Evolutionary conservation across 2,888 invertebrate species (phyloP), one percentile per base, ranked within the genome.

Genomic region (Terebella lapidaria): DNA sequence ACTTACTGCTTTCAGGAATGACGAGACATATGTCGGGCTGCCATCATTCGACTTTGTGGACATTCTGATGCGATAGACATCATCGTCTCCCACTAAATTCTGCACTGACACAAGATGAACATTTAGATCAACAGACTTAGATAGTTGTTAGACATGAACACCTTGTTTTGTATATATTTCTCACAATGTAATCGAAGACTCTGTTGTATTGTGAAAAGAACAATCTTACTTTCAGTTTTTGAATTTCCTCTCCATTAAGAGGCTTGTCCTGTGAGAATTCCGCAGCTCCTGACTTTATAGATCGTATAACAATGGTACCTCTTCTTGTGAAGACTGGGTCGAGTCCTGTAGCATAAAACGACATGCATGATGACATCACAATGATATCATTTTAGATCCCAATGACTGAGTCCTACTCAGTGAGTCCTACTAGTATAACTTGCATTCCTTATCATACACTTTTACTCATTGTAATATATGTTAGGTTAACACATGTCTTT

Each of bases 1-100:
- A n/a, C 77, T 84, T 82, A 87, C 87, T 20, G 92, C 92, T 83
- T 89, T 91, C 25, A 89, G 85, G 62, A 90, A 90, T 15, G 92
- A 89, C 10, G 89, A 80, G 72, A 90, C 91, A 65, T 86, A 74
- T 26, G 67, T 62, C 42, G 63, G 63, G 28, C 62, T 42, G 20
- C 59, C 42, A 24, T 51, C 30, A 51, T 60, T 85, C 26, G 84
- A 83, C 26, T 85, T 85, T 0, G 89, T 87, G 56, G 86, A 81
- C 20, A 89, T 86, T 78, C 86, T 86, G 0, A 93, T 74, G 57
- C 89, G 85, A 75, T 94, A 94, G 71, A 89, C 87, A 45, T 86
- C 87, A 82, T 89, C 87, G 55, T 84, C 79, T 56, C 25, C 18
- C 4, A 28, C 25, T 47, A 35, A n/a, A 15, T 35, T 35, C 42